These are phyloP conservation scores for Tachystola acroxantha DNA, from an alignment of 2,888 invertebrate genomes.

Conservation along the genomic window DNA sequence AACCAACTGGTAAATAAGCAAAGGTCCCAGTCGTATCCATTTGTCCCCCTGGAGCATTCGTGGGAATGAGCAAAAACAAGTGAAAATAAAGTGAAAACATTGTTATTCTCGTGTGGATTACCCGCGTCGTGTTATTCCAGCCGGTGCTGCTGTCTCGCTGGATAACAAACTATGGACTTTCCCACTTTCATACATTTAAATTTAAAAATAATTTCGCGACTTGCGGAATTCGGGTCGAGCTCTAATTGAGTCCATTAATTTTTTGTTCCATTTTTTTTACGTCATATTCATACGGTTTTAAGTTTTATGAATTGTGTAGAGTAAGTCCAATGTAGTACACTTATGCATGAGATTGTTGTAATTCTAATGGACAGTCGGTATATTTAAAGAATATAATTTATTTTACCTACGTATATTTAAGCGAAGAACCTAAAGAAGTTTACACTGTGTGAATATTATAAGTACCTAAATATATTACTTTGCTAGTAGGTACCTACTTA, in stretches of 20 bases:
- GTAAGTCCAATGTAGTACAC: too few species aligned
- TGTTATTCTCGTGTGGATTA: constrained; percentile 68
- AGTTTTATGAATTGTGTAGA: too few species aligned
- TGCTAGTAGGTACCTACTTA: too few species aligned
- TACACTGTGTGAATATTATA: too few species aligned
- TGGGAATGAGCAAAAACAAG: constrained; percentile 62
- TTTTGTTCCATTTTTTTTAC: constrained; percentile 24
- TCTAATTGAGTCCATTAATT: constrained; percentile 47
- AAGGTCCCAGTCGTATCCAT: constrained; percentile 51
- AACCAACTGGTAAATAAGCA: constrained; percentile 49
- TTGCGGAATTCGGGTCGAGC: constrained; percentile 26
- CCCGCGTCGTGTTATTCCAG: constrained; percentile 48
- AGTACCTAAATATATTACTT: too few species aligned
- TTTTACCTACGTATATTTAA: too few species aligned
- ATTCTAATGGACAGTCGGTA: too few species aligned
- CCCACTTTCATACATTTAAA: constrained; percentile 37
- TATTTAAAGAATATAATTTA: too few species aligned
- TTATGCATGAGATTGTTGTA: too few species aligned
- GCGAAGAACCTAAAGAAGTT: too few species aligned
- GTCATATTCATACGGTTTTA: constrained; percentile 7
- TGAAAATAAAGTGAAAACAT: constrained; percentile 69
- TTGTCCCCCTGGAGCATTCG: constrained; percentile 51
- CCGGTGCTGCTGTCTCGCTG: constrained; percentile 34
- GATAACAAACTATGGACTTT: constrained; percentile 46
- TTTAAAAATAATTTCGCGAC: constrained; percentile 42